phyloP scores from a whole-genome alignment of 2,797 vertebrate genomes.

The Atherinosoma microstoma region DNA sequence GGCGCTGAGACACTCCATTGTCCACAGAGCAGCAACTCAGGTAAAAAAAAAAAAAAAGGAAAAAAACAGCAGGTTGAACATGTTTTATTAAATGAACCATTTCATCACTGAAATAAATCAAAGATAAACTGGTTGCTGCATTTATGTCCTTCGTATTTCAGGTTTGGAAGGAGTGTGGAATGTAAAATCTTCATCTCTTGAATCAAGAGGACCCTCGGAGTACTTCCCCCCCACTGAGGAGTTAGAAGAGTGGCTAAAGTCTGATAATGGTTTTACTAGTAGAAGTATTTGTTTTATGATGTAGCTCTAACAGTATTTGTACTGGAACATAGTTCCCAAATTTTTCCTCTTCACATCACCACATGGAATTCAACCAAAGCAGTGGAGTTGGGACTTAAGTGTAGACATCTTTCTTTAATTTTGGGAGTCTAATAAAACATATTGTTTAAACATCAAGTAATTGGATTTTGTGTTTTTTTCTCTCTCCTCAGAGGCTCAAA shows the following conservation, averaged over 20 bases:
- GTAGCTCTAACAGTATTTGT: not conserved
- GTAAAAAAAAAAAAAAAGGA: conserved; percentile 24
- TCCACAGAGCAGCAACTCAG: conserved; percentile 77
- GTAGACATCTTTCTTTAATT: not conserved
- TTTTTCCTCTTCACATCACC: not conserved
- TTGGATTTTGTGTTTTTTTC: too few species aligned
- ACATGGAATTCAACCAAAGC: not conserved
- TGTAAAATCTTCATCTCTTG: conserved; percentile 46
- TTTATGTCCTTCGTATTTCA: conserved; percentile 47
- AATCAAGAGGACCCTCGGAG: conserved; percentile 10
- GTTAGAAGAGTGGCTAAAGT: not conserved
- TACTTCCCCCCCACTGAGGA: not conserved
- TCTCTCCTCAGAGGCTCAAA: not conserved
- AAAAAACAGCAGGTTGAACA: not conserved
- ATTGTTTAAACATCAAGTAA: not conserved
- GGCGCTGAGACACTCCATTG: conserved; percentile 75
- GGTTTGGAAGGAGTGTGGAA: conserved; percentile 73
- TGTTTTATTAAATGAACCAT: not conserved
- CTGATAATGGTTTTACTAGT: not conserved
- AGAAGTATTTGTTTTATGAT: not conserved
- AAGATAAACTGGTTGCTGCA: not conserved
- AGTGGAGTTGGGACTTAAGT: not conserved
- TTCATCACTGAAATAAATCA: not conserved
- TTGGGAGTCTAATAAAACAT: not conserved
- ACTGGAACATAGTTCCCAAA: not conserved